These are phyloP conservation scores for Liolophura sinensis DNA, from an alignment of 1,140 invertebrate species.

Conservation along the genomic window DNA sequence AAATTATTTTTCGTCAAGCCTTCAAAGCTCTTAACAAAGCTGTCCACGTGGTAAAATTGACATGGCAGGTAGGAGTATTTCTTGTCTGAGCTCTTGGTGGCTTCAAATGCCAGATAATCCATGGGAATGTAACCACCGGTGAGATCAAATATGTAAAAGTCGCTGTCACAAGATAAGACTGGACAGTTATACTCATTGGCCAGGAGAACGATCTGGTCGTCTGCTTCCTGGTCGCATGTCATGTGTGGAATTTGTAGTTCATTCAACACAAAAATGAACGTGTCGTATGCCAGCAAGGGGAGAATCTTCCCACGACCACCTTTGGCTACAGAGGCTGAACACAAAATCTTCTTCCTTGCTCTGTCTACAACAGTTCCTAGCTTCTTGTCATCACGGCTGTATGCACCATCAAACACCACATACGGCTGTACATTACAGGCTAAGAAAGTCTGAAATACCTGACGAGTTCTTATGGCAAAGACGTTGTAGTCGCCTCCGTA, in stretches of 20 bases:
- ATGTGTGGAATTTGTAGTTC: conserved; percentile 69
- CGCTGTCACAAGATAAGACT: conserved; percentile 86
- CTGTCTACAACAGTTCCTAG: conserved; percentile 70
- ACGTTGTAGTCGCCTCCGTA: conserved; percentile 89
- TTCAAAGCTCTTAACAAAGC: conserved; percentile 69
- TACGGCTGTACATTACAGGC: conserved; percentile 76
- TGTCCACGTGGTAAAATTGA: conserved; percentile 73
- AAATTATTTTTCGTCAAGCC: conserved; percentile 69
- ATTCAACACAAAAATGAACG: conserved; percentile 71
- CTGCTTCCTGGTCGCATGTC: conserved; percentile 83
- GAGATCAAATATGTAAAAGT: conserved; percentile 87
- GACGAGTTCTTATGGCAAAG: conserved; percentile 66
- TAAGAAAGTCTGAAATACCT: conserved; percentile 73
- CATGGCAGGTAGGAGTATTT: conserved; percentile 62
- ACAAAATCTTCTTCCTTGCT: conserved; percentile 66
- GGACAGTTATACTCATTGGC: conserved; percentile 78
- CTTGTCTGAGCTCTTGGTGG: background rate
- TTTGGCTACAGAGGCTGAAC: conserved; percentile 40
- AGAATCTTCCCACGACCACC: conserved; percentile 41
- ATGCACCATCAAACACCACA: conserved; percentile 79
- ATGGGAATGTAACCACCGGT: conserved; percentile 74
- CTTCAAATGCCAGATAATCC: conserved; percentile 65
- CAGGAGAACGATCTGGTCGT: conserved; percentile 78
- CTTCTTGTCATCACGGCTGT: conserved; percentile 75
- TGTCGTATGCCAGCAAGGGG: conserved; percentile 66